Evolutionary conservation across 2,797 vertebrate species (phyloP), one percentile per base, ranked within the genome.

Genomic region (Crocidura indochinensis): DNA sequence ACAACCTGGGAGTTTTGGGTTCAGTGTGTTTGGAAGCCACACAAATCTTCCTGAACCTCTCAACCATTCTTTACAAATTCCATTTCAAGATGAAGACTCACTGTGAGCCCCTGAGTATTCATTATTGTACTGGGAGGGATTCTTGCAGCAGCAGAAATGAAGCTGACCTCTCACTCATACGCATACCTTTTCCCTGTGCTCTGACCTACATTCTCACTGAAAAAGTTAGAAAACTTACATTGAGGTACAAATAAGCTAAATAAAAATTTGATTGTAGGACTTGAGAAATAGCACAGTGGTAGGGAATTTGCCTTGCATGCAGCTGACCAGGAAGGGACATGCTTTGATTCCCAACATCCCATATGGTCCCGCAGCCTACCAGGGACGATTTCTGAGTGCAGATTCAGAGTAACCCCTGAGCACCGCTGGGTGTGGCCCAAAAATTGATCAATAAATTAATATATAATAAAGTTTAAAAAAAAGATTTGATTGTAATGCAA

Each of bases 11-110:
- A 56, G 47, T 76, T 82, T 87, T 4, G 49, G 38, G 17, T 62
- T 83, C 44, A 47, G 47, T 71, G 72, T 60, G 80, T 82, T 72
- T 56, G n/a, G 69, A 92, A 95, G 77, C 15, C 75, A 88, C 29
- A 68, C 26, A 89, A 84, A 65, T 88, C 31, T 27, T 81, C 38
- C 38, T 38, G 38, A 2, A 51, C 10, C 2, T 83, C 14, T 47
- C 24, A 53, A 77, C 5, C 72, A 15, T 29, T 78, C 78, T 31
- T 29, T 47, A 47, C 19, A 75, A 51, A 79, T 14, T 62, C 60
- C 67, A 51, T 14, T 62, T 65, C 67, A 51, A 67, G 74, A 77
- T 91, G 53, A 83, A 80, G 93, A 53, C 27, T 12, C 6, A 31
- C 29, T 22, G 6, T 38, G 38, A 38, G 38, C 38, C 38, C 38